Evolutionary conservation across 2,888 invertebrate species (phyloP).

Genomic region (Ichneumon xanthorius): DNA sequence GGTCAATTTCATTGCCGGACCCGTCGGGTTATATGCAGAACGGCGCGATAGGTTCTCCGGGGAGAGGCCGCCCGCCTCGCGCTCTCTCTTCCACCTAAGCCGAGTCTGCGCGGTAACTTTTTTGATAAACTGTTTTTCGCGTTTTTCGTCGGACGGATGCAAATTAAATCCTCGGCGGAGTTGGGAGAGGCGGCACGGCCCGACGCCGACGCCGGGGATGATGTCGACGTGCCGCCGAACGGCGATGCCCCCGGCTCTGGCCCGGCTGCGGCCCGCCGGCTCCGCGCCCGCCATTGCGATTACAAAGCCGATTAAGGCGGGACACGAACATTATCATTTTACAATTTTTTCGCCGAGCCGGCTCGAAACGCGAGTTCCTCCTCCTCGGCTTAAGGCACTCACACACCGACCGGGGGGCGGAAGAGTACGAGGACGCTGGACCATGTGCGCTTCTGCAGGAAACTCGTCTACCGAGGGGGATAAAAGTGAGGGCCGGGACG

Average conservation of each 20-base stretch:
- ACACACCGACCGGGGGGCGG: slow-evolving; percentile 26
- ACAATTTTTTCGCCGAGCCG: slow-evolving; percentile 74
- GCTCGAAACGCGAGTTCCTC: slow-evolving; percentile 42
- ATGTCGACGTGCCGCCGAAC: slow-evolving; percentile 61
- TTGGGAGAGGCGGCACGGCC: slow-evolving; percentile 49
- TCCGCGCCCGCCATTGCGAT: slow-evolving; percentile 72
- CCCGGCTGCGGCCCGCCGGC: background rate
- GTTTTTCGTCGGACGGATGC: slow-evolving; percentile 81
- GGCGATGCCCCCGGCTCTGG: background rate
- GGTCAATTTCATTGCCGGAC: slow-evolving; percentile 79
- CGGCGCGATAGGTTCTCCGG: slow-evolving; percentile 36
- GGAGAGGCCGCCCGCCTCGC: slow-evolving; percentile 8
- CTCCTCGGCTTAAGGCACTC: slow-evolving; percentile 62
- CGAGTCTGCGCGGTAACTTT: slow-evolving; percentile 80
- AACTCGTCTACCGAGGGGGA: slow-evolving; percentile 53
- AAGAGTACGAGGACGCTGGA: slow-evolving; percentile 37
- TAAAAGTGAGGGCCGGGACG: slow-evolving; percentile 66
- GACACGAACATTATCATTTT: slow-evolving; percentile 82
- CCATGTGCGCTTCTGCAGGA: slow-evolving; percentile 57
- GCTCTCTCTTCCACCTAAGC: slow-evolving; percentile 14
- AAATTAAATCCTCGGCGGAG: slow-evolving; percentile 81
- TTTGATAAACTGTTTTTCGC: slow-evolving; percentile 83
- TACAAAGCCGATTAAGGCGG: slow-evolving; percentile 83
- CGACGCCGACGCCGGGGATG: slow-evolving; percentile 62
- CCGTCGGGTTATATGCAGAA: slow-evolving; percentile 40